Evolutionary conservation across 2,797 vertebrate genomes (phyloP), one percentile per base, ranked within the genome.

Genomic region (Paguma larvata): DNA sequence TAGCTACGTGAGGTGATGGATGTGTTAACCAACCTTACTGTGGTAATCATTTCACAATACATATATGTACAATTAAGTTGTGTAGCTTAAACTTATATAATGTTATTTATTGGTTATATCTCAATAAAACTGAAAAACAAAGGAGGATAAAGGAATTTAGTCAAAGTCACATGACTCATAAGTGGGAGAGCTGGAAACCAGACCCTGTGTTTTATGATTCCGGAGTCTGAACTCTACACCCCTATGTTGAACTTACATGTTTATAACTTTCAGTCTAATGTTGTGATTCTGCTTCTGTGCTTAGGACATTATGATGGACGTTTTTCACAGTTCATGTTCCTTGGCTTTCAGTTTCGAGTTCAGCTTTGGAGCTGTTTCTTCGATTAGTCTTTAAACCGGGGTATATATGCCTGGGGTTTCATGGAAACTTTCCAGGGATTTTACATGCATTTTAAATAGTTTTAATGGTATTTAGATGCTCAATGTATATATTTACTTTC

Each of bases 351-450:
- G 19, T 48, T 70, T 82, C 82, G 67, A 86, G 18, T 78, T 72
- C 62, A 21, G 25, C 25, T 79, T 46, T 85, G 30, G 75, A 73
- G 65, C 25, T 78, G 1, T 86, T 77, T 84, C 84, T 91, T 79
- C 84, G 38, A 67, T 82, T 63, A 75, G 79, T 85, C 56, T 93
- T 97, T 44, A 75, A 27, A 21, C 34, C 73, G 41, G 70, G 46
- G 25, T 79, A 53, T 79, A 21, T n/a, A 11, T 19, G 10, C 27
- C 32, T 77, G 65, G 59, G 34, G 14, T 18, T 67, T 84, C 83
- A 32, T 65, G 59, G 41, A 88, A 46, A 48, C 46, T 73, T 80
- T 62, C 44, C 65, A 75, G 27, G 65, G 67, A 38, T 94, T 93
- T 97, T 67, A 63, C 15, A 46, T 80, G 8, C 65, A 59, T n/a